Evolutionary conservation across 1,140 invertebrate genomes (phyloP), one percentile per base, ranked within the genome.

Genomic region (Meloidogyne hapla): DNA sequence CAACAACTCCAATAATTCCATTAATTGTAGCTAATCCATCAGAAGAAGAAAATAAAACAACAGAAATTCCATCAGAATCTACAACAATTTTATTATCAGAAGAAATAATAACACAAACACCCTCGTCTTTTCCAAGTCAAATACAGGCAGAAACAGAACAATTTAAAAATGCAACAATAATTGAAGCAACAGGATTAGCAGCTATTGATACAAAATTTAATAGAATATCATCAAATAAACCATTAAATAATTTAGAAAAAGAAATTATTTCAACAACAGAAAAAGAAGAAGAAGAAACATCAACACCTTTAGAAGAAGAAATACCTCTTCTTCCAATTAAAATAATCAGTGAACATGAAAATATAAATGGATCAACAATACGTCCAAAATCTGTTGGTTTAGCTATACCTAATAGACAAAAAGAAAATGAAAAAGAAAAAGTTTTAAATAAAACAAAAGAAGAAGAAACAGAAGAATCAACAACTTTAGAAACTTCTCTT

Each of bases 311-410:
- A 13, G 56, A 42, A 23, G 71, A 73, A 18, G 40, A 23, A 73
- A 40, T 73, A 10, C 45, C 45, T 28, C 23, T 64, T 25, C 56
- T 73, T 61, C 71, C 71, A 56, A 73, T 73, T 73, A 26, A 63
- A 40, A 38, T 73, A 5, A 15, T 23, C 18, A 73, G 56, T 33
- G 71, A 73, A 63, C 71, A 73, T 21, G 67, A 21, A 38, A 12
- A 18, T 15, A 42, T n/a, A 61, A 63, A 38, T 28, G 71, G 21
- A 62, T 56, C 45, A 48, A 18, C 48, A 56, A 56, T n/a, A 15
- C 23, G 74, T 15, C 67, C 65, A 26, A 73, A 61, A 33, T 61
- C 64, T 26, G 75, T 63, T 45, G 67, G 48, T 13, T 18, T 76
- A 42, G 67, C 75, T 18, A 28, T 73, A 38, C 56, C 71, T 15